Percentiles rank a stretch among this genome's conserved stretches.
phyloP scores from a whole-genome alignment of 2,888 invertebrate genomes.

The Drosophila anomalipes region DNA sequence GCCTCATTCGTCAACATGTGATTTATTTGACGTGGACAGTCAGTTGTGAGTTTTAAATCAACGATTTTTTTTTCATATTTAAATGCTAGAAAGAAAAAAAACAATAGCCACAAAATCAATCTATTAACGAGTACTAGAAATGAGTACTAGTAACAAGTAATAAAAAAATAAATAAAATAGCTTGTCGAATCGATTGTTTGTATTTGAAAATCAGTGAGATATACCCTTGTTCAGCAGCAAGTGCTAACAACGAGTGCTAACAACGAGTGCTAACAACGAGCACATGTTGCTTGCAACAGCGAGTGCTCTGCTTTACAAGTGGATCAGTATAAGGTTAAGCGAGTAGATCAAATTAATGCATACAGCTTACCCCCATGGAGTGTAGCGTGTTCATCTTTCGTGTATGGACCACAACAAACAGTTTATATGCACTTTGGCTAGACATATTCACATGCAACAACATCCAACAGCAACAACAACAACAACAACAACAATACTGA shows the following conservation, averaged over 20 bases:
- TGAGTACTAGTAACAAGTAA: background rate
- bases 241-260: background rate
- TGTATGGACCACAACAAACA: background rate
- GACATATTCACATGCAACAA: constrained; percentile 17
- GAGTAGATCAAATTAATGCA: background rate
- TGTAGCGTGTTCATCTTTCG: constrained; percentile 10
- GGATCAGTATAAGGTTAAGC: background rate
- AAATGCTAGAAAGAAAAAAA: background rate
- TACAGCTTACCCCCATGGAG: background rate
- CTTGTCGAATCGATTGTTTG: background rate
- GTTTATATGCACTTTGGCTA: constrained; percentile 1
- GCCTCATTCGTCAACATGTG: background rate
- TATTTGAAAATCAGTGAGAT: background rate
- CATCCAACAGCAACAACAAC: background rate
- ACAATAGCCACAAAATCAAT: background rate
- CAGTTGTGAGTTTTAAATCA: constrained; percentile 8
- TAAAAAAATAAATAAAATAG: background rate
- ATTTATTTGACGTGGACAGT: background rate
- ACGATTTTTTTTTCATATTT: background rate
- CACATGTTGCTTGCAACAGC: background rate
- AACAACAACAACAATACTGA: background rate
- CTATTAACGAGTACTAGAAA: background rate
- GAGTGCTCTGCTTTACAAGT: background rate
- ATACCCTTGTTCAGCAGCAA: background rate
- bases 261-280: background rate